Percentiles rank a stretch among this genome's conserved stretches.
These are phyloP conservation scores for Holacanthella duospinosa DNA, from an alignment of 2,888 invertebrate genomes.

Conservation along the genomic window DNA sequence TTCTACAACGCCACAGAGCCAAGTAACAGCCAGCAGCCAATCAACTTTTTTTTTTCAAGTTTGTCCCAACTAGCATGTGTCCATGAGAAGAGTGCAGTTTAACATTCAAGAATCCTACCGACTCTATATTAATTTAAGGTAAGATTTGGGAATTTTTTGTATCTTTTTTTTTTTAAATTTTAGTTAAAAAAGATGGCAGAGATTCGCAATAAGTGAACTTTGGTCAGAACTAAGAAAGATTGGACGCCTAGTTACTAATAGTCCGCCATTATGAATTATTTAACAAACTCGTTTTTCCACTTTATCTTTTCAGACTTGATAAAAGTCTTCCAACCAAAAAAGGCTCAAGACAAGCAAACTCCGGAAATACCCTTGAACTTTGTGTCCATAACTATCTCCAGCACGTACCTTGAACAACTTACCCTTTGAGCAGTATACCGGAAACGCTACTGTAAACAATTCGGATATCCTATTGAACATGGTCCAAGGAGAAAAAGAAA, in stretches of 20 bases:
- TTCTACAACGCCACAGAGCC: too few relatives aligned
- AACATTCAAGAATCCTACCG: slow-evolving; percentile 30
- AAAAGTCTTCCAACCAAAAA: slow-evolving; percentile 71
- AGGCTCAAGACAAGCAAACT: slow-evolving; percentile 73
- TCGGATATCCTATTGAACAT: slow-evolving; percentile 13
- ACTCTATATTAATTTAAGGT: slow-evolving; percentile 31
- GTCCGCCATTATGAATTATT: neutral
- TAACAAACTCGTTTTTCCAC: neutral
- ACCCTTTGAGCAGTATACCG: neutral
- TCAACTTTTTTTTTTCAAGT: too few relatives aligned
- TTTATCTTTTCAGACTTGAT: slow-evolving; percentile 54
- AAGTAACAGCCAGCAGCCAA: too few relatives aligned
- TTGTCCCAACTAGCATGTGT: slow-evolving; percentile 22
- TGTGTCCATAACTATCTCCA: slow-evolving; percentile 70
- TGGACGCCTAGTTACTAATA: too few relatives aligned
- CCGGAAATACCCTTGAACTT: slow-evolving; percentile 73
- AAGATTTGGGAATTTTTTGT: too few relatives aligned
- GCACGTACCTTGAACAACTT: slow-evolving; percentile 59
- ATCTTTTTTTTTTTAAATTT: too few relatives aligned
- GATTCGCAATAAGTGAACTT: neutral
- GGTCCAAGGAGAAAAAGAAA: slow-evolving; percentile 31
- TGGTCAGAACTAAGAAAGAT: too few relatives aligned
- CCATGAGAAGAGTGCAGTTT: slow-evolving; percentile 29
- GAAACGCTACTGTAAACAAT: neutral
- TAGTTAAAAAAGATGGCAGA: too few relatives aligned